These are phyloP conservation scores for Halocynthia roretzi DNA, from an alignment of 23 tunicate species.

Conservation along the genomic window DNA sequence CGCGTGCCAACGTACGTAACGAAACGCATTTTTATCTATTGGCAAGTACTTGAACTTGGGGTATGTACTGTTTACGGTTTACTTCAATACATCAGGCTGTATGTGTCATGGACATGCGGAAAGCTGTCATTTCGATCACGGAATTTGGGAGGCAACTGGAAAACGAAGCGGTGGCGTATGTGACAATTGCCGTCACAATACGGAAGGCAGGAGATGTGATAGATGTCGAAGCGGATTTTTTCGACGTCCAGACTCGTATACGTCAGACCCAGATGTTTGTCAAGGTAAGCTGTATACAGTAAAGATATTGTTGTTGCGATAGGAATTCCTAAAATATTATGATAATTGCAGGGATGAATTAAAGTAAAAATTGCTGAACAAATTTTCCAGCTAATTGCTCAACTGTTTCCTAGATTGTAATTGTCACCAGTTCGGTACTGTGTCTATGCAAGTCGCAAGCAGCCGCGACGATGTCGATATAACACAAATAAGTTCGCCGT, in stretches of 20 bases:
- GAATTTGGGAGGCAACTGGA: conserved; percentile 28
- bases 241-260: conserved; percentile 38
- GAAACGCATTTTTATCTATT: background rate
- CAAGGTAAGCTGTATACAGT: conserved; percentile 26
- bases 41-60: background rate
- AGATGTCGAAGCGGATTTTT: conserved; percentile 40
- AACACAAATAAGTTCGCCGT: background rate
- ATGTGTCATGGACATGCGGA: conserved; percentile 58
- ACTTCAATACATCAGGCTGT: conserved; percentile 33
- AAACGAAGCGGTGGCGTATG: conserved; percentile 68
- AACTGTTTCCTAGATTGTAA: conserved; percentile 30
- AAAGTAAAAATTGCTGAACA: no score
- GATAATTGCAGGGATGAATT: no score
- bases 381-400: no score
- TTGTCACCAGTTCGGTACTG: conserved; percentile 39
- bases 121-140: conserved; percentile 41
- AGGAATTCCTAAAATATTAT: no score
- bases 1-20: conserved; percentile 47
- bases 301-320: background rate
- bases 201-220: conserved; percentile 47
- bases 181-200: conserved; percentile 55
- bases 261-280: conserved; percentile 58
- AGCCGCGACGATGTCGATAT: background rate
- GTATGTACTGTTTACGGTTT: background rate
- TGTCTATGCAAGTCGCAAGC: background rate